Percentiles rank a stretch among this genome's conserved stretches.
Conservation (phyloP, 2,888 invertebrate species). For the Acleris emargana region DNA sequence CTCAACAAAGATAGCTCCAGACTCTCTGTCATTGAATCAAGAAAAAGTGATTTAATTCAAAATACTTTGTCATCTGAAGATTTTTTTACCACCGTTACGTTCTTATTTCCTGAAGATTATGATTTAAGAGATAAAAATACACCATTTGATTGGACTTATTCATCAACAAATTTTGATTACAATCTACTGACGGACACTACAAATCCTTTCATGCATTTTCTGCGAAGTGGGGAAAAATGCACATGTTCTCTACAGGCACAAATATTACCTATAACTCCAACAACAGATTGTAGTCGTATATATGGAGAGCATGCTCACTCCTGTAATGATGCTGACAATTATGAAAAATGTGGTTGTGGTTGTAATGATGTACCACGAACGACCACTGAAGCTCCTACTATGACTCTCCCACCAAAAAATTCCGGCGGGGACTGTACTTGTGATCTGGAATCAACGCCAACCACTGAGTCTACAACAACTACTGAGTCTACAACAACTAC, state of each 20-base stretch:
- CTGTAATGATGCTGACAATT: not conserved
- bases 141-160: not conserved
- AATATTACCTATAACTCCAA: not conserved
- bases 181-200: not conserved
- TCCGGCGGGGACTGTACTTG: not conserved
- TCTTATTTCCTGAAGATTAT: too few species aligned
- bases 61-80: too few species aligned
- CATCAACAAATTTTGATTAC: not conserved
- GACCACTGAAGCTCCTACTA: not conserved
- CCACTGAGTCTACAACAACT: slow-evolving; percentile 22
- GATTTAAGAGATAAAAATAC: too few species aligned
- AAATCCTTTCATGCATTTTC: not conserved
- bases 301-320: not conserved
- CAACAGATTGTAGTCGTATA: too few species aligned
- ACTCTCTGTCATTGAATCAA: too few species aligned
- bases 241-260: not conserved
- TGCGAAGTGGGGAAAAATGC: not conserved
- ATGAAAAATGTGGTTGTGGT: slow-evolving; percentile 8
- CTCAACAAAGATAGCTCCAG: too few species aligned
- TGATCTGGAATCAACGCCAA: not conserved
- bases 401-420: not conserved
- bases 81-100: too few species aligned
- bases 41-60: too few species aligned
- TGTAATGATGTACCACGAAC: not conserved
- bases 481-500: not conserved